Evolutionary conservation across 2,888 invertebrate genomes (phyloP).

Genomic region (Lithosia quadra): DNA sequence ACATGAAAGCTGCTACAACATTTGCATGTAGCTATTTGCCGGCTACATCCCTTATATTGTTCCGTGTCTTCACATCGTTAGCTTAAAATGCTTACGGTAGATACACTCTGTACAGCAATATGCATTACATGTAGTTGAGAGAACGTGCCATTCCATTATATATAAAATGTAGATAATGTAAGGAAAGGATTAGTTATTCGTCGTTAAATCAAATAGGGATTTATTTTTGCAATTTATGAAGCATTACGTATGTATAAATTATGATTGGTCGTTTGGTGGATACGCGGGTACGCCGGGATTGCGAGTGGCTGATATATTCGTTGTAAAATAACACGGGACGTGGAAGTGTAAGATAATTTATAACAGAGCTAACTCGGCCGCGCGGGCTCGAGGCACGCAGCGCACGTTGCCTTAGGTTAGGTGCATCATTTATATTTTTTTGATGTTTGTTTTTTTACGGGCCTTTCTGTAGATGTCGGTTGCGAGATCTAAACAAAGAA

Average conservation of each 20-base stretch:
- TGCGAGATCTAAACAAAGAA: constrained; percentile 81
- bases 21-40: constrained; percentile 29
- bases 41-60: constrained; percentile 42
- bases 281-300: constrained; percentile 72
- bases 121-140: constrained; percentile 60
- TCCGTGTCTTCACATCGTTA: constrained; percentile 64
- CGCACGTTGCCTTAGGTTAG: constrained; percentile 80
- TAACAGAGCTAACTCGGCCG: constrained; percentile 75
- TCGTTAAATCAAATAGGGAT: constrained; percentile 69
- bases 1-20: constrained; percentile 12
- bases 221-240: constrained; percentile 73
- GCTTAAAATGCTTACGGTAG: constrained; percentile 58
- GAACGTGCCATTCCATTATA: constrained; percentile 61
- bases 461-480: constrained; percentile 74
- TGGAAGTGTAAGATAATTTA: constrained; percentile 82
- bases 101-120: constrained; percentile 48
- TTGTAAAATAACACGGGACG: constrained; percentile 81
- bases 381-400: constrained; percentile 70
- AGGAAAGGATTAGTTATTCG: constrained; percentile 66
- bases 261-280: constrained; percentile 75
- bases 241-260: constrained; percentile 72
- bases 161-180: constrained; percentile 62
- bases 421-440: constrained; percentile 85
- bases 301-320: constrained; percentile 78
- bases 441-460: constrained; percentile 81